Base-by-base conservation (phyloP, 2,888 invertebrate species). In the Andrena marginata region DNA sequence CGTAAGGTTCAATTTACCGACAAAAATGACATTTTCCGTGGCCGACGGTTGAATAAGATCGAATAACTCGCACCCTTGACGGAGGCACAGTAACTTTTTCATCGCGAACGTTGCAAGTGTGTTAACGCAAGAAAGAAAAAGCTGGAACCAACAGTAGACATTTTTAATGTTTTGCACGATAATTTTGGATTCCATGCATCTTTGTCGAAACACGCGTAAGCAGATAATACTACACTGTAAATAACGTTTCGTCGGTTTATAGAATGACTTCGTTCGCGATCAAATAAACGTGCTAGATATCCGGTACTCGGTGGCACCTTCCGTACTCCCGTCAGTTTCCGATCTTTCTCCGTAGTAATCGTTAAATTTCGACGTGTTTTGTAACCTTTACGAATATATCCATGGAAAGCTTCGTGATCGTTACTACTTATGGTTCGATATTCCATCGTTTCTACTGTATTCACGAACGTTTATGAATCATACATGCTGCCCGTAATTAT, bases 61-160 rank as follows among this genome's bases (percentile, higher is more conserved):
- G 16, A 16, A 42, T 6, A 10, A 49, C 2, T 26, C 16, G 3
- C 2, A 5, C 26, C 16, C 7, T 7, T 23, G 7, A 3, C 1
- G 1, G 8, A 0, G 7, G 7, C 26, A 49, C 70, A 80, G 81
- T 81, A 65, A 82, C 81, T 35, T 86, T 81, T 78, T 48, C 33
- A 35, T 74, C 16, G 69, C 29, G 5, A 62, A 75, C 48, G 80
- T 86, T 84, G 84, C 71, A 68, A 69, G 67, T 74, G 29, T 84
- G 86, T 29, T 68, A 75, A 71, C 56, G 29, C 48, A 65, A 84
- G 77, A 79, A 84, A 86, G 86, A 87, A 89, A 89, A 85, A 88
- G 85, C 82, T 87, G 85, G 78, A 85, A 87, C 84, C 86, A 89
- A 88, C 89, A 89, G 89, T 89, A 89, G 89, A 90, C 89, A 87